Evolutionary conservation across 53 echinoderm and acorn worm species (phyloP), one percentile per base, ranked within the genome.

Genomic region (Luidia sarsii): DNA sequence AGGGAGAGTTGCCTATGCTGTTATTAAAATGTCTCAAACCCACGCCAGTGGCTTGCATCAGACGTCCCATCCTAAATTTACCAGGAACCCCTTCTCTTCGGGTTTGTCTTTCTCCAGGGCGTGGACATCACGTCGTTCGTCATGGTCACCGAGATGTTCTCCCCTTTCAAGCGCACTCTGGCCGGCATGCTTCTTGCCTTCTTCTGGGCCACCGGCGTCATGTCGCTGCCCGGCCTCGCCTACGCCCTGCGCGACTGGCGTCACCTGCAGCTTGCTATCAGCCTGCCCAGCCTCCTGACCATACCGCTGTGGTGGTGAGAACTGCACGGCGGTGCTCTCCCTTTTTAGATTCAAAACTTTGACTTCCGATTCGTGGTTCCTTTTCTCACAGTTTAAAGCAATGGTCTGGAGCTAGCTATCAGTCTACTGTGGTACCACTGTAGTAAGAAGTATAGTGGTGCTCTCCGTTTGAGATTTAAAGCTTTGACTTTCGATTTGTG

Each of bases 101-200:
- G 51, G 23, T 0, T 41, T 29, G 56, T 33, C 36, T 31, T 72
- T 30, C 20, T 70, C 9, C 63, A 95, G 95, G 95, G 95, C 14
- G 82, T 93, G 29, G 92, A 95, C 45, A 70, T 95, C 6, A 92
- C 92, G 0, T 92, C 90, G 13, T 95, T 90, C 81, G 92, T 95
- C 37, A 95, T 95, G 92, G 92, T 90, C 6, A 92, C 95, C 18
- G 92, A 92, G 82, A 85, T 92, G 83, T 90, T 95, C 56, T 82
- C 90, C 1, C 92, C 92, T 10, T 79, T 75, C 29, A 67, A 75
- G 34, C 92, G 95, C 29, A 85, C 88, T 9, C 79, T 80, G 45
- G 92, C 92, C 36, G 92, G 92, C 35, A 92, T 95, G 34, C 68
- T 90, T 11, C 56, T 95, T 56, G 90, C 95, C 2, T 61, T 87